These are phyloP conservation scores for Drosophila lutescens DNA, from an alignment of 2,888 invertebrate species.

Conservation along the genomic window DNA sequence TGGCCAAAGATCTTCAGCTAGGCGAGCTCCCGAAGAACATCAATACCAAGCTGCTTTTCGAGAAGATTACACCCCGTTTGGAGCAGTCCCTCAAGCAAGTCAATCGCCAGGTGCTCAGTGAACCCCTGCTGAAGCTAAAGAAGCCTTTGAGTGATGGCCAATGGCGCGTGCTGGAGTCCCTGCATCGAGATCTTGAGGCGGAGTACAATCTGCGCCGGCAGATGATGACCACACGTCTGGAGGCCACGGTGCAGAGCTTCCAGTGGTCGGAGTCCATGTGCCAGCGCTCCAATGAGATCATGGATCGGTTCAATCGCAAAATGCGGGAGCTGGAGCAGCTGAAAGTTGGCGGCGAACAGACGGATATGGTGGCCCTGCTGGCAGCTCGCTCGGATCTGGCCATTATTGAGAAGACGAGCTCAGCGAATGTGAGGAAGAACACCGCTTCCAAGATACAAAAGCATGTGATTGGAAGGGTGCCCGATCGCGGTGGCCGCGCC, in stretches of 20 bases:
- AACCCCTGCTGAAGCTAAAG: slow-evolving; percentile 89
- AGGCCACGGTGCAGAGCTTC: slow-evolving; percentile 98
- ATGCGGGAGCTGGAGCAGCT: slow-evolving; percentile 75
- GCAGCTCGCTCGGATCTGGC: slow-evolving; percentile 93
- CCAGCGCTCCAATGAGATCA: slow-evolving; percentile 89
- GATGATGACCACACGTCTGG: slow-evolving; percentile 94
- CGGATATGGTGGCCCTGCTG: slow-evolving; percentile 91
- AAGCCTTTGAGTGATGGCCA: slow-evolving; percentile 90
- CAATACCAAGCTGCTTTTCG: slow-evolving; percentile 90
- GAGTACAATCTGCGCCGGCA: slow-evolving; percentile 94
- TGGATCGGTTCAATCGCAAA: slow-evolving; percentile 86
- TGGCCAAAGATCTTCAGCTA: slow-evolving; percentile 91
- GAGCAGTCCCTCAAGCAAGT: slow-evolving; percentile 87
- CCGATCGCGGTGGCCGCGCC: slow-evolving; percentile 97
- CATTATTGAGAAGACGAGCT: slow-evolving; percentile 96
- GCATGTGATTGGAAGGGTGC: slow-evolving; percentile 95
- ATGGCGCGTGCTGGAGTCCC: slow-evolving; percentile 90
- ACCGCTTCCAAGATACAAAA: slow-evolving; percentile 93
- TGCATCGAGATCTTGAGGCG: slow-evolving; percentile 89
- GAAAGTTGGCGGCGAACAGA: slow-evolving; percentile 84
- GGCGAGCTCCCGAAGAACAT: slow-evolving; percentile 95
- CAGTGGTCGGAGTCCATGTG: slow-evolving; percentile 94
- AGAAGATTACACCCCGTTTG: slow-evolving; percentile 90
- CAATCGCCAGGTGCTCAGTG: slow-evolving; percentile 87
- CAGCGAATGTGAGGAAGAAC: slow-evolving; percentile 92